Conservation (phyloP, 2,888 invertebrate genomes). For the Alviniconcha strummeri region DNA sequence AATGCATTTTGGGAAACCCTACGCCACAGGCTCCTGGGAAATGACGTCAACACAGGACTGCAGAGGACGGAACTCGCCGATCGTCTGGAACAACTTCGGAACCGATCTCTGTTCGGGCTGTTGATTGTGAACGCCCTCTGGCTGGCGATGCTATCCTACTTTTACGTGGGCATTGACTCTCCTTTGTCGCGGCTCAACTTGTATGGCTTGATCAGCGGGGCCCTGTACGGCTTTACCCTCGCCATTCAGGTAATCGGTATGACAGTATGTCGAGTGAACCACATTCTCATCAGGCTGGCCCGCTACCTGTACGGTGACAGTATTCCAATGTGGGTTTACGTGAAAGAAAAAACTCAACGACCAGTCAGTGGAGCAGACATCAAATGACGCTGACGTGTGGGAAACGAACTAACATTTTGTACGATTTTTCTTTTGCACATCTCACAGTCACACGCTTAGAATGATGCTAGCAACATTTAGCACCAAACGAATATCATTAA, state of each 20-base stretch:
- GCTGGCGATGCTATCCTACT: constrained; percentile 51
- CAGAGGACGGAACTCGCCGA: constrained; percentile 45
- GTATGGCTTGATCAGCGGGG: constrained; percentile 55
- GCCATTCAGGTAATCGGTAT: constrained; percentile 55
- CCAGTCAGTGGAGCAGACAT: no score
- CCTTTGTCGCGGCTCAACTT: constrained; percentile 53
- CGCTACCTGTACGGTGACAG: constrained; percentile 45
- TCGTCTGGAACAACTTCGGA: constrained; percentile 44
- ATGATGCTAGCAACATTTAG: not conserved
- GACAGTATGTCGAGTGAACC: constrained; percentile 48
- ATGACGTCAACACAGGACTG: constrained; percentile 49
- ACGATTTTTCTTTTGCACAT: not conserved
- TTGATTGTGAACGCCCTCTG: constrained; percentile 51
- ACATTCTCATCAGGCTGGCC: constrained; percentile 45
- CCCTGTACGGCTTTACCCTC: constrained; percentile 56
- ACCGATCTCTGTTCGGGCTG: constrained; percentile 47
- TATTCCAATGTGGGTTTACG: constrained; percentile 48
- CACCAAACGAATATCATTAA: not conserved
- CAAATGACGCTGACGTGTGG: constrained; percentile 13
- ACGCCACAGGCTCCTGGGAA: constrained; percentile 45
- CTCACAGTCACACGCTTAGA: not conserved
- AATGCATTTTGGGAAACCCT: constrained; percentile 52
- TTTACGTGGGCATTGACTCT: constrained; percentile 49
- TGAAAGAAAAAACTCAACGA: constrained; percentile 25
- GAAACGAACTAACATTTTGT: not conserved